Evolutionary conservation across 2,888 invertebrate species (phyloP).

Genomic region (Ormia ochracea): DNA sequence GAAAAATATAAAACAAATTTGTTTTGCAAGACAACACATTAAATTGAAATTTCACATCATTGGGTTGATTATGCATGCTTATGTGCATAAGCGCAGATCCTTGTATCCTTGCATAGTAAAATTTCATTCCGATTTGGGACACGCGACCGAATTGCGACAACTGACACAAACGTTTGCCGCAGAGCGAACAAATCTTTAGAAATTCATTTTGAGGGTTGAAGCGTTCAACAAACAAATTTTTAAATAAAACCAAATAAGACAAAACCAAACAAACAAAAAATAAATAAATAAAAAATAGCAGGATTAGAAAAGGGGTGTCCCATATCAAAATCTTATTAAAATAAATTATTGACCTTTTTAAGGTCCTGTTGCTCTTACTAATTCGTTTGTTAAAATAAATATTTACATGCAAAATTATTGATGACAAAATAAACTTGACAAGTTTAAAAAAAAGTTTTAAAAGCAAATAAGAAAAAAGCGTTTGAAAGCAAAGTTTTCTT

Average conservation of each 20-base stretch:
- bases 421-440: constrained; percentile 2
- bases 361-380: constrained; percentile 17
- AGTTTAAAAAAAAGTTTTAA: neutral
- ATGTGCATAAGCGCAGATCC: neutral
- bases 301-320: constrained; percentile 54
- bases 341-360: constrained; percentile 59
- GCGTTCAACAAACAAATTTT: neutral
- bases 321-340: constrained; percentile 57
- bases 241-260: neutral
- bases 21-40: constrained; percentile 35
- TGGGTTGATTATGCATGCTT: neutral
- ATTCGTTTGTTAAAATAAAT: constrained; percentile 41
- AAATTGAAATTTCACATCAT: constrained; percentile 34
- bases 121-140: constrained; percentile 64
- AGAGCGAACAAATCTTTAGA: neutral
- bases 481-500: neutral
- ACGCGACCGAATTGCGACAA: constrained; percentile 65
- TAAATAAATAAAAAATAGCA: no score
- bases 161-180: constrained; percentile 7
- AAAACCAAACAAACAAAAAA: neutral
- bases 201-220: constrained; percentile 24
- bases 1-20: constrained; percentile 53
- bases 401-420: constrained; percentile 19
- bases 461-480: neutral
- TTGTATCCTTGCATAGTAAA: constrained; percentile 23